These are phyloP conservation scores for Limosa lapponica DNA, from an alignment of 2,797 vertebrate genomes.

Conservation along the genomic window DNA sequence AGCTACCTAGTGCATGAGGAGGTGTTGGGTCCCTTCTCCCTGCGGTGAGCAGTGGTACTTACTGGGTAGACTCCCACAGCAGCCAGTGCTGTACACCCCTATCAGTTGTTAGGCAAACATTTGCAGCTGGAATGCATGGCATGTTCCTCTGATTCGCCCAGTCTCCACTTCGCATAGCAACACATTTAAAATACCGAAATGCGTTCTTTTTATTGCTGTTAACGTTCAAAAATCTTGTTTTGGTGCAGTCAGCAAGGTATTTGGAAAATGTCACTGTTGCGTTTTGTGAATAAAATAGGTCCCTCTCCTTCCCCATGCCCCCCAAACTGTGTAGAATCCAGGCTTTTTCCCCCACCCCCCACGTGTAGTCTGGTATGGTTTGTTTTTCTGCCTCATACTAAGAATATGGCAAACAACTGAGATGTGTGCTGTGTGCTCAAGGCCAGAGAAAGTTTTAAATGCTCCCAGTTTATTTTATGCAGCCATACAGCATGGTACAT, in stretches of 20 bases:
- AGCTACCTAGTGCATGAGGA: neutral
- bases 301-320: neutral
- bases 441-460: neutral
- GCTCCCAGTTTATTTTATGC: neutral
- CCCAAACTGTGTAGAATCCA: neutral
- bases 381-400: neutral
- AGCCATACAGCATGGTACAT: neutral
- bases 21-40: neutral
- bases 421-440: neutral
- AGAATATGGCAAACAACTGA: neutral
- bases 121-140: slow-evolving; percentile 21
- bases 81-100: neutral
- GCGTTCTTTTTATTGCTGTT: neutral
- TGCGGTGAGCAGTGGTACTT: neutral
- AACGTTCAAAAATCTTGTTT: neutral
- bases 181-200: neutral
- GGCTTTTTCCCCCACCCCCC: neutral
- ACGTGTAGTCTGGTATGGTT: neutral
- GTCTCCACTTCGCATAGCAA: neutral
- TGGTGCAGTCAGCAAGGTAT: neutral
- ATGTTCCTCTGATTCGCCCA: neutral
- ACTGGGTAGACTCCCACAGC: neutral
- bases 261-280: neutral
- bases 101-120: slow-evolving; percentile 3
- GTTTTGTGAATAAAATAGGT: neutral